Conservation (phyloP, 2,888 invertebrate genomes). For the Oxycera nigricornis region DNA sequence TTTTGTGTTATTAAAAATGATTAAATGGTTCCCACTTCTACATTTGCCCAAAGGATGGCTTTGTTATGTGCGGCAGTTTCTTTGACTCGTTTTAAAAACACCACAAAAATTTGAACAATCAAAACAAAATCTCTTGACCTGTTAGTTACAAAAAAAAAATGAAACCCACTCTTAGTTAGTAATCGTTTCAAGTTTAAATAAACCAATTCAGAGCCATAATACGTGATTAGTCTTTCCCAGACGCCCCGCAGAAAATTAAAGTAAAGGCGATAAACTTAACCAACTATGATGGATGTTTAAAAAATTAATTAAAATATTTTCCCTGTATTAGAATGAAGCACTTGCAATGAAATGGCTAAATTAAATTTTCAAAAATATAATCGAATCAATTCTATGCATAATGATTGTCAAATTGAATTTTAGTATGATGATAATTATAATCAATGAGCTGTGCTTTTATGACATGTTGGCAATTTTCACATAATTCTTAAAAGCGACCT, state of each 20-base stretch:
- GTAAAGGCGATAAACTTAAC: constrained; percentile 17
- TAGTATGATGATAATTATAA: constrained; percentile 3
- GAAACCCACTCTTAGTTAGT: constrained; percentile 16
- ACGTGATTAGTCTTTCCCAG: constrained; percentile 64
- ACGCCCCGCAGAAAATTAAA: constrained; percentile 58
- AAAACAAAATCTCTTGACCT: background rate
- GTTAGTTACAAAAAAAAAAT: constrained; percentile 8
- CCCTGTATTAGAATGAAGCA: constrained; percentile 4
- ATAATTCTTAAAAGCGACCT: constrained; percentile 23
- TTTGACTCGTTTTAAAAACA: too few relatives aligned
- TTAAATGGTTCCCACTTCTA: too few relatives aligned
- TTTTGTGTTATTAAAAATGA: too few relatives aligned
- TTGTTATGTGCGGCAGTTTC: background rate
- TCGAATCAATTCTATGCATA: background rate
- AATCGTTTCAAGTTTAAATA: constrained; percentile 12
- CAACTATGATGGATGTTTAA: constrained; percentile 16
- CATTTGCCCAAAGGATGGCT: too few relatives aligned
- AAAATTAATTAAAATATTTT: background rate
- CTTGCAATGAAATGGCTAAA: constrained; percentile 21
- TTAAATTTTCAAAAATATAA: background rate
- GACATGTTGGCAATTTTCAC: constrained; percentile 45
- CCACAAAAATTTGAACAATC: too few relatives aligned
- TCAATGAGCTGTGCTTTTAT: background rate
- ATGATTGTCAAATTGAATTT: background rate
- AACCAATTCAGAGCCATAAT: constrained; percentile 47